phyloP scores from a whole-genome alignment of 2,888 invertebrate genomes.

The Lottia scabra region DNA sequence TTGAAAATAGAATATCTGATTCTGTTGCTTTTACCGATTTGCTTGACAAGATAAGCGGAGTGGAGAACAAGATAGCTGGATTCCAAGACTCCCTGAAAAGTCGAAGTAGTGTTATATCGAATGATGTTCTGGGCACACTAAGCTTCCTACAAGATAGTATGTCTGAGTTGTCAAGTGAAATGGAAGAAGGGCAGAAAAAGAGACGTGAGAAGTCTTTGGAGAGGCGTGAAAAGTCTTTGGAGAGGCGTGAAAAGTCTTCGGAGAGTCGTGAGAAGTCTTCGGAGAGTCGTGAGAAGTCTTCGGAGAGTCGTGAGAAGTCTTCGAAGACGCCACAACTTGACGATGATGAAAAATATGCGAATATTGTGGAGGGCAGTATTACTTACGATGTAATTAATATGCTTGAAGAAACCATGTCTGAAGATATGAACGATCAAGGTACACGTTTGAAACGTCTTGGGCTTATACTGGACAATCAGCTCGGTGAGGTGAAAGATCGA shows the following conservation, averaged over 20 bases:
- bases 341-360: background rate
- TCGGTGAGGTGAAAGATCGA: slow-evolving; percentile 39
- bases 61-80: slow-evolving; percentile 42
- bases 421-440: background rate
- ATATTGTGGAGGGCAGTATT: background rate
- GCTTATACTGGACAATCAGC: slow-evolving; percentile 42
- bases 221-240: too few species aligned
- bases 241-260: too few species aligned
- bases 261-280: background rate
- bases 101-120: slow-evolving; percentile 39
- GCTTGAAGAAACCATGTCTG: slow-evolving; percentile 26
- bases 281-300: background rate
- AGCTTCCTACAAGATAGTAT: slow-evolving; percentile 26
- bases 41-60: slow-evolving; percentile 2
- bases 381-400: slow-evolving; percentile 23
- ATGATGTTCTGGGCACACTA: slow-evolving; percentile 35
- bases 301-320: too few species aligned
- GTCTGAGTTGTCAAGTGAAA: background rate
- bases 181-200: slow-evolving; percentile 16
- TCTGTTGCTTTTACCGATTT: slow-evolving; percentile 12
- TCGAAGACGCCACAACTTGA: background rate
- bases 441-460: slow-evolving; percentile 41
- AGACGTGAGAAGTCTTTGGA: background rate
- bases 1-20: background rate
- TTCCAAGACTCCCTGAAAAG: slow-evolving; percentile 36